Evolutionary conservation across 2,888 invertebrate species (phyloP).

Genomic region (Pyrocoelia pectoralis): DNA sequence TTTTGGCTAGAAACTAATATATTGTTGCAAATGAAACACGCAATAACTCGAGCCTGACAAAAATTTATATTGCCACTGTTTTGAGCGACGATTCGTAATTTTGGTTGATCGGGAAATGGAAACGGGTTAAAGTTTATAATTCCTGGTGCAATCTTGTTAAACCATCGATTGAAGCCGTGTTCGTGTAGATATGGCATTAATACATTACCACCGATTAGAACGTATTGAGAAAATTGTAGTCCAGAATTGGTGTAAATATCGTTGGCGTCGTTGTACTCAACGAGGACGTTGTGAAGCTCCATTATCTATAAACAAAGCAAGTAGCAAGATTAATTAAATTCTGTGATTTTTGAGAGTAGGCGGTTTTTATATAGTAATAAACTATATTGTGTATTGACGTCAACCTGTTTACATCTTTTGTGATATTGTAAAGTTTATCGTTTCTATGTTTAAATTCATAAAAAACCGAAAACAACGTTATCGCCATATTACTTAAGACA

Average conservation of each 20-base stretch:
- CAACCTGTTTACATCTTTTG: too few species aligned
- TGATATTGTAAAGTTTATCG: too few species aligned
- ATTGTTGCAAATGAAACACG: conserved; percentile 22
- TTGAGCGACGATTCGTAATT: conserved; percentile 12
- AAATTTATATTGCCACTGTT: background rate
- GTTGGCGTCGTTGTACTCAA: conserved; percentile 14
- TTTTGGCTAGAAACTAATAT: conserved; percentile 19
- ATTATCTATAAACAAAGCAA: background rate
- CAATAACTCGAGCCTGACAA: conserved; percentile 6
- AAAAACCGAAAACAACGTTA: too few species aligned
- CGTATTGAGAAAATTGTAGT: conserved; percentile 16
- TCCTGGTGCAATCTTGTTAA: conserved; percentile 10
- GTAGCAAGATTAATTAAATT: too few species aligned
- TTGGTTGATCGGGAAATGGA: background rate
- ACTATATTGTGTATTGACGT: too few species aligned
- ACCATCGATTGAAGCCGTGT: background rate
- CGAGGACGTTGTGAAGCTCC: conserved; percentile 16
- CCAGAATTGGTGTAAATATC: conserved; percentile 23
- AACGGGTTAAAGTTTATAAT: conserved; percentile 11
- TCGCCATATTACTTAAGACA: too few species aligned
- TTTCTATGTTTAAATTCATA: too few species aligned
- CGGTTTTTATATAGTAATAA: too few species aligned
- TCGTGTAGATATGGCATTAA: conserved; percentile 21
- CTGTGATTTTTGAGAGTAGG: too few species aligned
- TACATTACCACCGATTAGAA: conserved; percentile 19